Evolutionary conservation across 1,140 invertebrate species (phyloP).

Genomic region (Aphidius gifuensis): DNA sequence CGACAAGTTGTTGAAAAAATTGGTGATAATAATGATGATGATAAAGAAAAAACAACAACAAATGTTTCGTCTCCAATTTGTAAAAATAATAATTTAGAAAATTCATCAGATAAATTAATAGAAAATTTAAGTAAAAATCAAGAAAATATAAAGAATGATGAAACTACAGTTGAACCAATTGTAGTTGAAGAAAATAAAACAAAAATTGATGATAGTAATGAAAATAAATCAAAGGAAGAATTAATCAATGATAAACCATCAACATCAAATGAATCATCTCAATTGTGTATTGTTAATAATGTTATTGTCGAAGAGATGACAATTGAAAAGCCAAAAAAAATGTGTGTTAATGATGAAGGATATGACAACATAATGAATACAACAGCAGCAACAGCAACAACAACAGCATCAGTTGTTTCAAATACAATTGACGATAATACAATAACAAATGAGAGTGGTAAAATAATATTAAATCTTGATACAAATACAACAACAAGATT

Average conservation of each 20-base stretch:
- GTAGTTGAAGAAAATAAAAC: no score
- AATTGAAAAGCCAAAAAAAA: constrained; percentile 31
- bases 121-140: no score
- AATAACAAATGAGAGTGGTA: constrained; percentile 38
- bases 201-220: constrained; percentile 39
- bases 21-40: constrained; percentile 34
- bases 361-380: constrained; percentile 43
- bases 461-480: constrained; percentile 52
- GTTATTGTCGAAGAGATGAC: constrained; percentile 13
- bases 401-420: constrained; percentile 4
- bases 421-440: constrained; percentile 23
- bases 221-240: constrained; percentile 25
- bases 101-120: no score
- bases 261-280: neutral
- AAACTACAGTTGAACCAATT: no score
- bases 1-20: constrained; percentile 44
- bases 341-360: constrained; percentile 38
- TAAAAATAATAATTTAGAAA: no score
- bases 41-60: constrained; percentile 28
- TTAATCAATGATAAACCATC: constrained; percentile 21
- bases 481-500: constrained; percentile 52
- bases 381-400: constrained; percentile 25
- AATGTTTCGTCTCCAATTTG: neutral
- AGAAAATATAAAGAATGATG: no score
- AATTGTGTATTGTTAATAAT: constrained; percentile 15